A percentile compares a stretch with the other conserved stretches of the same genome.
Evolutionary conservation across 2,113 vertebrate genomes (phyloP).

Genomic region (Amblyopsis rosae): DNA sequence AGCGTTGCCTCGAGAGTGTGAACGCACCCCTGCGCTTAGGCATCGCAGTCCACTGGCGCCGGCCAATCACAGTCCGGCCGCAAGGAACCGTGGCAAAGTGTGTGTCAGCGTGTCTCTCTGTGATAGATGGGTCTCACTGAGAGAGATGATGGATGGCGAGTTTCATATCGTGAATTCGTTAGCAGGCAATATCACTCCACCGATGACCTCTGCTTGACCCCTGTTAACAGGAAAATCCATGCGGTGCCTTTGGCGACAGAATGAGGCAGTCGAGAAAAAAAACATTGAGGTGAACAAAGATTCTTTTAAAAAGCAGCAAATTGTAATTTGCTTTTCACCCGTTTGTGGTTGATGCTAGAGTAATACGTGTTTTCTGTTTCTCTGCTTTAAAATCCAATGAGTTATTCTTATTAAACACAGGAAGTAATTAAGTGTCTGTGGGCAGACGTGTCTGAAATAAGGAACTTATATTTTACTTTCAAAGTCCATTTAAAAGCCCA

Average conservation of each 20-base stretch:
- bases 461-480: conserved; percentile 48
- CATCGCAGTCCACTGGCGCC: conserved; percentile 16
- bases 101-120: conserved; percentile 53
- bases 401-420: conserved; percentile 66
- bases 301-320: conserved; percentile 18
- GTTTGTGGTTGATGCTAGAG: conserved; percentile 37
- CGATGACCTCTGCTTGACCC: conserved; percentile 51
- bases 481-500: conserved; percentile 38
- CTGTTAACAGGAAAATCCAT: conserved; percentile 34
- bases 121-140: too few relatives aligned
- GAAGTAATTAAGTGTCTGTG: conserved; percentile 63
- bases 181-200: conserved; percentile 39
- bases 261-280: neutral
- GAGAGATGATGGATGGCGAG: conserved; percentile 69
- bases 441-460: conserved; percentile 44
- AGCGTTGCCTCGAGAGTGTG: conserved; percentile 40
- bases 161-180: conserved; percentile 60
- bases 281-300: neutral
- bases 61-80: conserved; percentile 64
- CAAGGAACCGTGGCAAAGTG: conserved; percentile 67
- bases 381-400: conserved; percentile 58
- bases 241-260: conserved; percentile 30
- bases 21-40: conserved; percentile 44
- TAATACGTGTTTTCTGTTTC: conserved; percentile 54
- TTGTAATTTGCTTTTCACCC: conserved; percentile 1